Conservation (phyloP, 2,888 invertebrate species). For the Epinotia brunnichana region DNA sequence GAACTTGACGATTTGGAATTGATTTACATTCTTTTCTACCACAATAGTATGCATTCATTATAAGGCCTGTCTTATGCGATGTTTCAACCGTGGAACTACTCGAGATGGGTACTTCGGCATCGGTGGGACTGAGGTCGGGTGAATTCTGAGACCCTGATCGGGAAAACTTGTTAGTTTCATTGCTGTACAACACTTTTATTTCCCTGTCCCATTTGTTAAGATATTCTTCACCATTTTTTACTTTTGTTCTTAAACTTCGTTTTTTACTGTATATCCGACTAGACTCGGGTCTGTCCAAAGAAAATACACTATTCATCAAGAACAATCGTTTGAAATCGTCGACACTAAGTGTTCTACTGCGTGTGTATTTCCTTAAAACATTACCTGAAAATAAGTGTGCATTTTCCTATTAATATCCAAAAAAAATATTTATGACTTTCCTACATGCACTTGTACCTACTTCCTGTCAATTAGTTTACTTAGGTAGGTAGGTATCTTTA, state of each 20-base stretch:
- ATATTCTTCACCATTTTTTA: not conserved
- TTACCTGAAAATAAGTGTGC: constrained; percentile 23
- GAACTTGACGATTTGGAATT: not conserved
- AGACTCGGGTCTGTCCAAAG: not conserved
- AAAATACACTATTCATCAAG: not conserved
- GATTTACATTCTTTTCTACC: not conserved
- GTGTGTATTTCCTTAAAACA: not conserved
- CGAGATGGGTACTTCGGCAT: not conserved
- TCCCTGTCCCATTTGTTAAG: constrained; percentile 12
- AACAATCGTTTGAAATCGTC: constrained; percentile 21
- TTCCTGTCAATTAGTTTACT: too few species aligned
- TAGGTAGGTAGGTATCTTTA: too few species aligned
- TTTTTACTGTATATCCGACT: not conserved
- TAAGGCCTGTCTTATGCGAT: not conserved
- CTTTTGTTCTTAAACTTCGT: constrained; percentile 13
- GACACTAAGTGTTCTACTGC: constrained; percentile 10
- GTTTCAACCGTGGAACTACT: not conserved
- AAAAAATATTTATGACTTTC: too few species aligned
- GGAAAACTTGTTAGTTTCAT: constrained; percentile 3
- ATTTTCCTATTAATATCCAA: too few species aligned
- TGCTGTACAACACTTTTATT: constrained; percentile 16
- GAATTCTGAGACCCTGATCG: not conserved
- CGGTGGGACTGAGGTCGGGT: not conserved
- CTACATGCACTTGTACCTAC: too few species aligned
- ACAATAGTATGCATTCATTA: not conserved